Evolutionary conservation across 1,140 invertebrate species (phyloP).

Genomic region (Plutomurus gul): DNA sequence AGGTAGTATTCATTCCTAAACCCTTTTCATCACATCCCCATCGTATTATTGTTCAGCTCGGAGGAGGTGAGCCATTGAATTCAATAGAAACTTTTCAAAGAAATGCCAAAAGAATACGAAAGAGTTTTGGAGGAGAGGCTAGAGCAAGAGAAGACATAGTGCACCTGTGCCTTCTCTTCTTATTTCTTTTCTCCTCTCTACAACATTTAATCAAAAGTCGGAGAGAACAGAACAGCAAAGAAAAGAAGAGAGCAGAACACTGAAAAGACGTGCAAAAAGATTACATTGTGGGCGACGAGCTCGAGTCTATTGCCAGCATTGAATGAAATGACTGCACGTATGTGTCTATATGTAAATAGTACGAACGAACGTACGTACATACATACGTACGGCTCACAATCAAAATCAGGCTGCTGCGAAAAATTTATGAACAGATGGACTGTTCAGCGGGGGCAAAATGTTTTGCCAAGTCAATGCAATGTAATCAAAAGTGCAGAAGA

Average conservation of each 20-base stretch:
- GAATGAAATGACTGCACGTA: slow-evolving; percentile 10
- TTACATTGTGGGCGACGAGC: slow-evolving; percentile 17
- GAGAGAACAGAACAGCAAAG: slow-evolving; percentile 1
- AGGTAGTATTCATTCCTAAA: slow-evolving; percentile 15
- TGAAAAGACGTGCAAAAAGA: slow-evolving; percentile 24
- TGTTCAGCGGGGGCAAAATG: not conserved
- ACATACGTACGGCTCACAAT: slow-evolving; percentile 2
- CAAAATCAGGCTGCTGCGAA: slow-evolving; percentile 1
- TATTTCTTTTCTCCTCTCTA: slow-evolving; percentile 3
- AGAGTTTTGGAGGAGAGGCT: too few species aligned
- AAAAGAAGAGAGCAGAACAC: not conserved
- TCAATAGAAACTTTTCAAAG: slow-evolving; percentile 11
- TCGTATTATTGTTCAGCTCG: slow-evolving; percentile 13
- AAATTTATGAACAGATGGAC: slow-evolving; percentile 35
- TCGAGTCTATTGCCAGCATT: slow-evolving; percentile 12
- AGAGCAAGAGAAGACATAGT: slow-evolving; percentile 12
- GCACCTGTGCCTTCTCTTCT: slow-evolving; percentile 22
- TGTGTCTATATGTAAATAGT: too few species aligned
- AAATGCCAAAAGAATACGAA: slow-evolving; percentile 24
- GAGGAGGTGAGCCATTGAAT: slow-evolving; percentile 25
- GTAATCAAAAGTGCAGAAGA: slow-evolving; percentile 1
- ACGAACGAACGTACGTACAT: too few species aligned
- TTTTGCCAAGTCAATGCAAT: slow-evolving; percentile 11
- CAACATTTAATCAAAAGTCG: slow-evolving; percentile 29
- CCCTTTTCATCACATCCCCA: slow-evolving; percentile 16